These are phyloP conservation scores for Frieseomelitta varia DNA, from an alignment of 1,140 invertebrate species.

Conservation along the genomic window DNA sequence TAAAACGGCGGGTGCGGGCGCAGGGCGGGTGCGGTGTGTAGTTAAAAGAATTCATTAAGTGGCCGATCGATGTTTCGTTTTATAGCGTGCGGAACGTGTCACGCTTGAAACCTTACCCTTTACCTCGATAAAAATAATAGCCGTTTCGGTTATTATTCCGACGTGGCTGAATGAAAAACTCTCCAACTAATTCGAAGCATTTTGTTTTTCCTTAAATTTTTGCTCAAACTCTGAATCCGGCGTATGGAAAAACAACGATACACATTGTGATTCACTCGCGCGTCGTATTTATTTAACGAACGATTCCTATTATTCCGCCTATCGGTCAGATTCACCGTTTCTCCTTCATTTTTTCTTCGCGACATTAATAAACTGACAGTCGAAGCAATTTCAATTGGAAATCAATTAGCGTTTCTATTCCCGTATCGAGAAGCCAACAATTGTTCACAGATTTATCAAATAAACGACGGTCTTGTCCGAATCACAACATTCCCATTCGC, in stretches of 20 bases:
- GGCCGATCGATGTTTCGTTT: not conserved
- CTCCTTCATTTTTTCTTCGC: not conserved
- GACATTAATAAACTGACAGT: not conserved
- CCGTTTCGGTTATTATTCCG: not conserved
- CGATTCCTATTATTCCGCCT: not conserved
- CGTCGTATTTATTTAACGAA: not conserved
- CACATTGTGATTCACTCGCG: not conserved
- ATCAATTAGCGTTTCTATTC: not conserved
- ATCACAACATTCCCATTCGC: conserved; percentile 15
- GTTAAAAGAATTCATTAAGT: not conserved
- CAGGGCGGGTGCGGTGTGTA: not conserved
- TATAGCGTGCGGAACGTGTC: not conserved
- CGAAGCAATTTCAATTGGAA: not conserved
- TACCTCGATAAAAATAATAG: conserved; percentile 2
- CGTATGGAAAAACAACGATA: not conserved
- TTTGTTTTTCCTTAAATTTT: not conserved
- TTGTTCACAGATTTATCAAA: conserved; percentile 36
- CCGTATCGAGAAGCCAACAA: not conserved
- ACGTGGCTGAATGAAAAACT: conserved; percentile 2
- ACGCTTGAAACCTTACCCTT: conserved; percentile 3
- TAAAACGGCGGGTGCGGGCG: not conserved
- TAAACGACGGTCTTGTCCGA: conserved; percentile 57
- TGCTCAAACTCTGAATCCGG: not conserved
- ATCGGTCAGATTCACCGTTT: not conserved
- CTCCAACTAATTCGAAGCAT: not conserved